These are phyloP conservation scores for Ceratosolen solmsi DNA, from an alignment of 1,140 invertebrate genomes.

Conservation along the genomic window DNA sequence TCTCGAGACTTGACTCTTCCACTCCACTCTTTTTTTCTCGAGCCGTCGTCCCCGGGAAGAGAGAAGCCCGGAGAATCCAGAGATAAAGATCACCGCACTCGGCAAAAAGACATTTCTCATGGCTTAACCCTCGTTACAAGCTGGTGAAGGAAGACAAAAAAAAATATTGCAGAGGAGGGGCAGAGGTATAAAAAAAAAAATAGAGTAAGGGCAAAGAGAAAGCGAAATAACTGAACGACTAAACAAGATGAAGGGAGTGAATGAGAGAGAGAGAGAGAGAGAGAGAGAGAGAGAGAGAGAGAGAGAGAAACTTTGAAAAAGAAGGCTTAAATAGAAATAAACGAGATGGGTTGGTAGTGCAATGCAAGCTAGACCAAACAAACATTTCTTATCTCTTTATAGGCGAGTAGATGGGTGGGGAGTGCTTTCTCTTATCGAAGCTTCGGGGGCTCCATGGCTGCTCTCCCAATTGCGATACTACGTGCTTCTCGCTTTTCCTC, in stretches of 20 bases:
- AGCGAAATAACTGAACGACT: slow-evolving; percentile 31
- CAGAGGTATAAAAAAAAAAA: slow-evolving; percentile 4
- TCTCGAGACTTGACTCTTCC: not conserved
- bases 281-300: not conserved
- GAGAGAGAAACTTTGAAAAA: slow-evolving; percentile 9
- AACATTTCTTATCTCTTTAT: slow-evolving; percentile 64
- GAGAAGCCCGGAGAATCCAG: slow-evolving; percentile 7
- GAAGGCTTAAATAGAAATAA: not conserved
- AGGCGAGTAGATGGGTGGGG: not conserved
- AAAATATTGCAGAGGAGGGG: no score
- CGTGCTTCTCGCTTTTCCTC: slow-evolving; percentile 51
- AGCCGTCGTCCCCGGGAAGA: not conserved
- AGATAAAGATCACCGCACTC: slow-evolving; percentile 37
- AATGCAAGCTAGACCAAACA: slow-evolving; percentile 59
- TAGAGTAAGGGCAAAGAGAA: not conserved
- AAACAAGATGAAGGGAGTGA: slow-evolving; percentile 14
- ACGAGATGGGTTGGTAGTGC: slow-evolving; percentile 38
- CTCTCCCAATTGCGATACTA: slow-evolving; percentile 50
- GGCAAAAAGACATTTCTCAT: slow-evolving; percentile 46
- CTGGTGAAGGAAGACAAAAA: slow-evolving; percentile 1
- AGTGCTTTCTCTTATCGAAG: slow-evolving; percentile 57
- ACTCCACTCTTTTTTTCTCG: slow-evolving; percentile 22
- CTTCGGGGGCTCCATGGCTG: slow-evolving; percentile 34
- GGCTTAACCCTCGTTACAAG: slow-evolving; percentile 45
- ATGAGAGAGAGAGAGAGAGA: not conserved